Conservation (phyloP, 2,888 invertebrate species). For the Agrotis exclamationis region DNA sequence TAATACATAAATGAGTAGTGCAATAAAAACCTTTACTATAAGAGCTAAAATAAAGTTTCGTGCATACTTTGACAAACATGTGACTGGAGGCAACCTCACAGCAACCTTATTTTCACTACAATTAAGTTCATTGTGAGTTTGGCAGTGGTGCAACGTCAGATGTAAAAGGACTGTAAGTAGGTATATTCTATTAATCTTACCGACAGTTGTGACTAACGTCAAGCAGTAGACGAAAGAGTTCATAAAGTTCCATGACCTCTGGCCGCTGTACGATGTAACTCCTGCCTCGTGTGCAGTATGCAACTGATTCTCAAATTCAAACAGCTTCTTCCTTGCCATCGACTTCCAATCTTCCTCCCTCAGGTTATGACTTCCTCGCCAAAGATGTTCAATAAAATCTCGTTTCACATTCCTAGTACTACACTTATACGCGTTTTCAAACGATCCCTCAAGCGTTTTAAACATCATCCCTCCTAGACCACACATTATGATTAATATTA, state of each 20-base stretch:
- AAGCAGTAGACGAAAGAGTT: conserved; percentile 96
- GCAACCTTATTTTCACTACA: background rate
- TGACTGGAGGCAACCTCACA: background rate
- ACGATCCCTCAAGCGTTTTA: conserved; percentile 95
- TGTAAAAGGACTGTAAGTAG: background rate
- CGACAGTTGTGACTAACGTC: conserved; percentile 97
- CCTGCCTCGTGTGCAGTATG: conserved; percentile 96
- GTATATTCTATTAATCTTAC: conserved; percentile 89
- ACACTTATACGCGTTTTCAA: conserved; percentile 97
- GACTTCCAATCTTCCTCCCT: conserved; percentile 98
- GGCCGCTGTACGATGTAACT: conserved; percentile 95
- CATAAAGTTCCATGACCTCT: conserved; percentile 96
- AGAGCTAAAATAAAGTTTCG: conserved; percentile 2
- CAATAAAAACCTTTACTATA: background rate
- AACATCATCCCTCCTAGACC: conserved; percentile 96
- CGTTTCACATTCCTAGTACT: conserved; percentile 96
- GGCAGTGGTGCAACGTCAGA: no score
- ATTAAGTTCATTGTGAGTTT: background rate
- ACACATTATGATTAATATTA: conserved; percentile 94
- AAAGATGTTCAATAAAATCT: conserved; percentile 96
- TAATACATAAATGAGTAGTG: background rate
- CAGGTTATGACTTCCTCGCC: conserved; percentile 95
- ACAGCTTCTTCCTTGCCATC: conserved; percentile 94
- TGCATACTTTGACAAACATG: background rate
- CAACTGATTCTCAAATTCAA: conserved; percentile 96